Percentiles rank a stretch among this genome's conserved stretches.
Evolutionary conservation across 2,888 invertebrate genomes (phyloP).

Genomic region (Pachliopta kotzebuea): DNA sequence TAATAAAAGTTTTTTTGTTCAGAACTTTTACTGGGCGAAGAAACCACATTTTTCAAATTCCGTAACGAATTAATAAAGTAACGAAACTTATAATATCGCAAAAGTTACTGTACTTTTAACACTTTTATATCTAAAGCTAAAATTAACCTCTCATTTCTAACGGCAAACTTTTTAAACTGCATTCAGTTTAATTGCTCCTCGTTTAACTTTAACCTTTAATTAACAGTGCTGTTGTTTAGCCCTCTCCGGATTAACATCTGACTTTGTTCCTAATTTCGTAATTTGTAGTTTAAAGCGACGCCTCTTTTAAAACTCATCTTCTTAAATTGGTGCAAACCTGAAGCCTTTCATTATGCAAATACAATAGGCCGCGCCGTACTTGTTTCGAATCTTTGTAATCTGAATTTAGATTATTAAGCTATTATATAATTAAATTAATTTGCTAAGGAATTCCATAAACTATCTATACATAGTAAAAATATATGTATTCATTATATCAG

Average conservation of each 20-base stretch:
- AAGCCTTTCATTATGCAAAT: neutral
- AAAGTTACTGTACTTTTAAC: neutral
- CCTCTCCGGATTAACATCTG: constrained; percentile 25
- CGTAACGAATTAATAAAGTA: neutral
- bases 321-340: constrained; percentile 7
- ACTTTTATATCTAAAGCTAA: neutral
- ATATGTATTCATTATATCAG: no score
- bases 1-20: no score
- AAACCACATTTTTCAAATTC: no score
- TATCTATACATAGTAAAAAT: no score
- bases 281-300: constrained; percentile 22
- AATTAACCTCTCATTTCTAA: constrained; percentile 6
- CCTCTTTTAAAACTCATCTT: constrained; percentile 7
- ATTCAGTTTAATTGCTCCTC: constrained; percentile 24
- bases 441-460: no score
- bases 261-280: constrained; percentile 25
- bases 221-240: constrained; percentile 25
- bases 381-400: no score
- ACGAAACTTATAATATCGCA: neutral
- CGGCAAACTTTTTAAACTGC: constrained; percentile 16
- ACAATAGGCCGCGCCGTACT: neutral
- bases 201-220: constrained; percentile 25
- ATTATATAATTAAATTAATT: no score
- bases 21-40: no score
- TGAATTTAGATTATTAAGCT: no score